Evolutionary conservation across 2,888 invertebrate species (phyloP), one percentile per base, ranked within the genome.

Genomic region (Tetragonula carbonaria): DNA sequence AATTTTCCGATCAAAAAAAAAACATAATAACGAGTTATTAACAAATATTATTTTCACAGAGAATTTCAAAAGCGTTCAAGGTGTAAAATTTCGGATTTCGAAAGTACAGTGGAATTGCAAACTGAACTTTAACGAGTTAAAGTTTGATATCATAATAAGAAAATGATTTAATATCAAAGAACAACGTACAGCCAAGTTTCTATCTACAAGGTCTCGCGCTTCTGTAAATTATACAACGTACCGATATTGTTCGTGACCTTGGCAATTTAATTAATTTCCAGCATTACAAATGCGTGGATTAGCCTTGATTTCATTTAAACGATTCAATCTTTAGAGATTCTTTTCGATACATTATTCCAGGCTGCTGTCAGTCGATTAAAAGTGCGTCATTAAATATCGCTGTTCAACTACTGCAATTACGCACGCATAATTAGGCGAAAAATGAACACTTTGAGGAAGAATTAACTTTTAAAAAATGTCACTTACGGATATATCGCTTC

Each of bases 151-250:
- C 53, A 33, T 55, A 55, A 55, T 55, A 55, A 70, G 33, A 21
- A 53, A 55, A 70, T 70, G 33, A 70, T 70, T 53, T 53, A 70
- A 70, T 33, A 55, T 23, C 70, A 18, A 21, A 53, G 53, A 50
- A 51, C 28, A 51, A 23, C 21, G 18, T 18, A 18, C 8, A 67
- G 14, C 6, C 63, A 63, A 18, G 23, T 16, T 67, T 33, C 21
- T 1, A 53, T 14, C 23, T n/a, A 70, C 53, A 55, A 70, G 53
- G 33, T 70, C 68, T 70, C 16, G 28, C 6, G 21, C 33, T 33
- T 11, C 33, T 55, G 28, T 55, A 68, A 68, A 68, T 18, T 68
- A 70, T 33, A 53, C 33, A 53, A 53, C 33, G 70, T 53, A 28
- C 28, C 70, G 11, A 70, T 55, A 55, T 70, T 33, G 53, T 53